Conservation (phyloP, 2,888 invertebrate species). For the Drosophila paucipuncta region DNA sequence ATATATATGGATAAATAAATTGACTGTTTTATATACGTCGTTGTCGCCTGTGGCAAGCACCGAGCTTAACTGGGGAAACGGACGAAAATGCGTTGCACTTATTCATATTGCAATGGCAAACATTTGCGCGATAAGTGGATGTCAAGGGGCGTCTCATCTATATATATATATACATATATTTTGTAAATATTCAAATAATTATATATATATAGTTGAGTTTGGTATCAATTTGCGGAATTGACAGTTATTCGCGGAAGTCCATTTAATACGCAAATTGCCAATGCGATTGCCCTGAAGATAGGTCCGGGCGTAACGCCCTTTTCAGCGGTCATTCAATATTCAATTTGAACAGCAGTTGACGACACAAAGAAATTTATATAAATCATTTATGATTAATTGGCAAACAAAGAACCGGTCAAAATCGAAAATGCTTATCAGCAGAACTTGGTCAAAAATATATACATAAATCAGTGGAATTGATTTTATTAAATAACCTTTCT, state of each 20-base stretch:
- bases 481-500: not conserved
- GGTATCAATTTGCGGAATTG: constrained; percentile 5
- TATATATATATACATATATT: not conserved
- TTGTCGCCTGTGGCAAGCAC: constrained; percentile 24
- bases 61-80: constrained; percentile 22
- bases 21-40: not conserved
- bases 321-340: constrained; percentile 30
- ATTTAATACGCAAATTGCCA: constrained; percentile 13
- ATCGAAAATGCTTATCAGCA: constrained; percentile 24
- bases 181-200: not conserved
- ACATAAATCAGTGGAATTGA: not conserved
- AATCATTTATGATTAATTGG: constrained; percentile 28
- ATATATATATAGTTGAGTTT: not conserved
- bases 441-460: not conserved
- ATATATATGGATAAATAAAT: not conserved
- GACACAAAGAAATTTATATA: not conserved
- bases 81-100: constrained; percentile 40
- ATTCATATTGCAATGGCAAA: constrained; percentile 38
- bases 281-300: constrained; percentile 37
- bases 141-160: constrained; percentile 64
- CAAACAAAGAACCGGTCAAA: constrained; percentile 30
- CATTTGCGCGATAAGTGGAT: constrained; percentile 67
- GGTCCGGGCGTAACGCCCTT: constrained; percentile 39
- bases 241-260: constrained; percentile 31
- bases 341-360: not conserved